Evolutionary conservation across 2,113 vertebrate genomes (phyloP).

Genomic region (Eolophus roseicapilla): DNA sequence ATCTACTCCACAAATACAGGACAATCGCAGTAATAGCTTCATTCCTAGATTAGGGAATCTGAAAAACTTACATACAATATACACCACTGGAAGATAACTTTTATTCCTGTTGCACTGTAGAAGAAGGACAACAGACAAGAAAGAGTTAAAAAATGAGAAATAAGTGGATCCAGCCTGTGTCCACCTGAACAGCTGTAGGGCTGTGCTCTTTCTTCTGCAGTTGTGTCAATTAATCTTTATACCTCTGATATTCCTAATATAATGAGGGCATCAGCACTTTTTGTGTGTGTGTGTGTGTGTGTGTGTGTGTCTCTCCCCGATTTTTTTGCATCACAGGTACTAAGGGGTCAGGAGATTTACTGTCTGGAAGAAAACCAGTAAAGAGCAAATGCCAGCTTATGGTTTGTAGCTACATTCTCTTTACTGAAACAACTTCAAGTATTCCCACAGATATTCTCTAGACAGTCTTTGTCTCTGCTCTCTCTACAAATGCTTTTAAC

Average conservation of each 20-base stretch:
- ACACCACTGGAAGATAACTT: neutral
- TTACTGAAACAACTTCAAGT: neutral
- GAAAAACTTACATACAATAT: neutral
- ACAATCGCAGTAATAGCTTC: neutral
- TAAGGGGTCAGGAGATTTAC: neutral
- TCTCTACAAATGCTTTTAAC: conserved; percentile 14
- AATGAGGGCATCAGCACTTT: neutral
- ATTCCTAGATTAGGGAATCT: neutral
- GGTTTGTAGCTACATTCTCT: neutral
- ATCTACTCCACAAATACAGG: neutral
- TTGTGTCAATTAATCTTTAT: neutral
- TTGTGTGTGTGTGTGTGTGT: neutral
- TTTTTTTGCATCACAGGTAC: neutral
- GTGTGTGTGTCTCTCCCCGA: neutral
- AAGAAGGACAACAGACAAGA: neutral
- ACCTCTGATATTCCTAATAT: neutral
- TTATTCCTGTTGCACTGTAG: neutral
- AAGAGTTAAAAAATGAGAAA: neutral
- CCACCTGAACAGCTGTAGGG: neutral
- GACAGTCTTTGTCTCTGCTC: neutral
- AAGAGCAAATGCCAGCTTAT: neutral
- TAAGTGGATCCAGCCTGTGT: neutral
- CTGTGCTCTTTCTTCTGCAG: neutral
- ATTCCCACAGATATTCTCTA: neutral
- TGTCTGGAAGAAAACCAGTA: neutral